These are phyloP conservation scores for Anastrepha obliqua DNA, from an alignment of 1,140 invertebrate species.

Conservation along the genomic window DNA sequence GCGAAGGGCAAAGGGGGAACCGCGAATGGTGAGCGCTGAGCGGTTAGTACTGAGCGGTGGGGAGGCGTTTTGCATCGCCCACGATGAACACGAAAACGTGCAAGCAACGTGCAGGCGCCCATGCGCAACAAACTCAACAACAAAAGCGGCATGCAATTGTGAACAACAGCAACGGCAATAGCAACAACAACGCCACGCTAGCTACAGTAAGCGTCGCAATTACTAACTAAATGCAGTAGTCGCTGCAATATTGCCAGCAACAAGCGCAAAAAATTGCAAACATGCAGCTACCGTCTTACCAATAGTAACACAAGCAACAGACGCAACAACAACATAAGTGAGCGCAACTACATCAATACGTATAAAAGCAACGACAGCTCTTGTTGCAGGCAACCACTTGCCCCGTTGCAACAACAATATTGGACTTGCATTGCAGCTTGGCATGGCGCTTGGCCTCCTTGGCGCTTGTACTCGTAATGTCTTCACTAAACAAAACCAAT, in stretches of 20 bases:
- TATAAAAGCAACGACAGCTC: background rate
- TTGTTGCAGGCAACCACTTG: background rate
- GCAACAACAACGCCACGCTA: constrained; percentile 35
- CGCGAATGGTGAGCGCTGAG: background rate
- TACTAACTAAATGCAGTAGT: constrained; percentile 37
- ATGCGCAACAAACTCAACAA: constrained; percentile 57
- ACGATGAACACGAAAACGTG: constrained; percentile 70
- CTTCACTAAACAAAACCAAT: constrained; percentile 54
- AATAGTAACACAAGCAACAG: background rate
- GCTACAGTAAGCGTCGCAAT: constrained; percentile 45
- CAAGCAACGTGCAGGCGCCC: constrained; percentile 61
- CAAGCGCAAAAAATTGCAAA: constrained; percentile 50
- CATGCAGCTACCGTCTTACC: constrained; percentile 58
- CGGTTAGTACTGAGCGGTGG: background rate
- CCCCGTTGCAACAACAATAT: background rate
- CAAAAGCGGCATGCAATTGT: background rate
- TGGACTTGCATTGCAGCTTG: constrained; percentile 17
- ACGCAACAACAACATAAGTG: background rate
- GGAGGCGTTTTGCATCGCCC: constrained; percentile 61
- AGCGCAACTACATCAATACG: background rate
- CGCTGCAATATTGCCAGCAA: constrained; percentile 56
- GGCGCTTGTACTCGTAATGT: constrained; percentile 59
- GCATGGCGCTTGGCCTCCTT: constrained; percentile 45
- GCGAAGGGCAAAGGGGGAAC: background rate
- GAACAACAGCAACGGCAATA: constrained; percentile 51